These are phyloP conservation scores for Cheilosia grossa DNA, from an alignment of 2,888 invertebrate species.

Conservation along the genomic window DNA sequence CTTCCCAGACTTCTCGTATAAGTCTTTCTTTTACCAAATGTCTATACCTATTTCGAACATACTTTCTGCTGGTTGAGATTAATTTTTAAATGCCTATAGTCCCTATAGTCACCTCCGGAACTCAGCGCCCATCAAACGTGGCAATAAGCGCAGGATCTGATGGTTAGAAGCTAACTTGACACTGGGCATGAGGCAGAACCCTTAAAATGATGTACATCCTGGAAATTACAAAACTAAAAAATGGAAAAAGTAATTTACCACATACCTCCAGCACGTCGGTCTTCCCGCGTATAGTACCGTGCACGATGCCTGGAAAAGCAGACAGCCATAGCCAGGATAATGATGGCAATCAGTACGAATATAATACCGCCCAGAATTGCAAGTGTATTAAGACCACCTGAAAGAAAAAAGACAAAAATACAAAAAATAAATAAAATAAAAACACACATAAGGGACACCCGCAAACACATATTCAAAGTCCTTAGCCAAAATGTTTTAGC, in stretches of 20 bases:
- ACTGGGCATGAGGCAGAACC: neutral
- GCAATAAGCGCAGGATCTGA: too few species aligned
- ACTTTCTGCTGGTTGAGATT: too few species aligned
- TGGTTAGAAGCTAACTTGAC: too few species aligned
- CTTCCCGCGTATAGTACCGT: conserved; percentile 92
- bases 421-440: neutral
- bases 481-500: conserved; percentile 25
- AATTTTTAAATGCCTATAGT: too few species aligned
- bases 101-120: too few species aligned
- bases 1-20: too few species aligned
- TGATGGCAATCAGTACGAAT: conserved; percentile 82
- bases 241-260: conserved; percentile 49
- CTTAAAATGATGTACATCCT: neutral
- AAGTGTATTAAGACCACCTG: conserved; percentile 85
- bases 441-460: neutral
- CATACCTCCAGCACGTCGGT: conserved; percentile 82
- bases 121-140: too few species aligned
- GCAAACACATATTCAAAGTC: conserved; percentile 18
- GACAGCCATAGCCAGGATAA: conserved; percentile 81
- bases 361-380: conserved; percentile 83
- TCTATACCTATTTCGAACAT: too few species aligned
- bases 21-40: too few species aligned
- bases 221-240: neutral
- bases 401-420: conserved; percentile 57
- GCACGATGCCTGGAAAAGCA: conserved; percentile 89